Evolutionary conservation across 2,888 invertebrate genomes (phyloP).

Genomic region (Ochropacha duplaris): DNA sequence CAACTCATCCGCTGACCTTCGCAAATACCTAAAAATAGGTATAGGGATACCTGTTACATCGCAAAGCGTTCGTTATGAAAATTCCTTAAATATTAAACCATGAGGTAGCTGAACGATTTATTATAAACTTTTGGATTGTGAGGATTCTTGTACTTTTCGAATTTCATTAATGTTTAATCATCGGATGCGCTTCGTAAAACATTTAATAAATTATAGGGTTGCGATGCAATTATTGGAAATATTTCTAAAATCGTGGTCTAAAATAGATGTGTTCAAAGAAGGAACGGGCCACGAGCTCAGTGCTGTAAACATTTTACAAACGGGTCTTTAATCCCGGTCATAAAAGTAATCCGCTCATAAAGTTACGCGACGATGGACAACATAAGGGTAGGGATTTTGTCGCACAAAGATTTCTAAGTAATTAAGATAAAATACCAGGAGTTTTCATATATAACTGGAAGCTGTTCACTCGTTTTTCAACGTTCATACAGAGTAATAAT

Average conservation of each 20-base stretch:
- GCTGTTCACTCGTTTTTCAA: constrained; percentile 71
- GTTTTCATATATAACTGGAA: constrained; percentile 74
- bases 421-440: constrained; percentile 81
- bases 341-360: constrained; percentile 83
- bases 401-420: constrained; percentile 80
- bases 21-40: constrained; percentile 39
- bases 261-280: constrained; percentile 16
- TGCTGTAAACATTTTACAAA: constrained; percentile 79
- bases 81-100: constrained; percentile 56
- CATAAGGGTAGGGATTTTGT: constrained; percentile 80
- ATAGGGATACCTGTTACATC: constrained; percentile 48
- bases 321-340: constrained; percentile 77
- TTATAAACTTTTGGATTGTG: constrained; percentile 54
- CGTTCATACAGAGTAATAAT: constrained; percentile 76
- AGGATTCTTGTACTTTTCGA: constrained; percentile 30
- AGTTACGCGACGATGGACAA: constrained; percentile 81
- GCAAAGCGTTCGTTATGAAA: constrained; percentile 59
- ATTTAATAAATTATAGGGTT: neutral
- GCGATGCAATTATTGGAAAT: neutral
- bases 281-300: constrained; percentile 59
- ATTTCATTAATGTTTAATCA: constrained; percentile 21
- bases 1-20: constrained; percentile 39
- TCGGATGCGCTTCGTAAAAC: neutral
- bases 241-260: constrained; percentile 21
- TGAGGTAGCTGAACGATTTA: constrained; percentile 49